Conservation (phyloP, 2,113 vertebrate species). For the Ornithorhynchus anatinus region DNA sequence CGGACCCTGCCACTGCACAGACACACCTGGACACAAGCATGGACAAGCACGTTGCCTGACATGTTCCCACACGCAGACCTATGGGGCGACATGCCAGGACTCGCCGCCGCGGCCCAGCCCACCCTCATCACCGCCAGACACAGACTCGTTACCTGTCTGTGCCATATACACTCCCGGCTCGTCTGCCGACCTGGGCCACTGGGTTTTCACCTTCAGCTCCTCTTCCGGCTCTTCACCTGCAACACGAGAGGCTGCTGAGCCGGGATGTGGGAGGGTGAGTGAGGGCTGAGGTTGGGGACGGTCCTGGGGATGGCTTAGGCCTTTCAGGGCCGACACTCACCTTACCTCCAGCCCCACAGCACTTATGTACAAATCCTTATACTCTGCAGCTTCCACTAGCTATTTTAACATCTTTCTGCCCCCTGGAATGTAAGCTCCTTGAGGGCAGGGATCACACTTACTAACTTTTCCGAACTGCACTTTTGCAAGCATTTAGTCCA, state of each 20-base stretch:
- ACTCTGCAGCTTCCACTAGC: too few species aligned
- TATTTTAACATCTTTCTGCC: too few species aligned
- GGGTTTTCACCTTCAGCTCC: conserved; percentile 95
- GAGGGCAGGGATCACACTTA: too few species aligned
- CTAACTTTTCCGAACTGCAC: too few species aligned
- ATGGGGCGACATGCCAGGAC: too few species aligned
- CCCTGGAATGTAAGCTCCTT: too few species aligned
- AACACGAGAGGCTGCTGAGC: conserved; percentile 47
- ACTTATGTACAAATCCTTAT: too few species aligned
- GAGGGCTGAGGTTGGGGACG: background rate
- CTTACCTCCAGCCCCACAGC: background rate
- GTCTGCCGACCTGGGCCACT: conserved; percentile 95
- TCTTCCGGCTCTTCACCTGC: conserved; percentile 87
- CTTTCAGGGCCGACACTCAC: background rate
- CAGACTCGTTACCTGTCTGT: conserved; percentile 86
- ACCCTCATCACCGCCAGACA: too few species aligned
- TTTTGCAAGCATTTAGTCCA: too few species aligned
- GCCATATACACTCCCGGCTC: conserved; percentile 97
- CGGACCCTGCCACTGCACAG: too few species aligned
- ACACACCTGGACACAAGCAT: conserved; percentile 45
- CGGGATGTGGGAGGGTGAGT: background rate
- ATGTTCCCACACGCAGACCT: too few species aligned
- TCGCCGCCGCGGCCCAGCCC: too few species aligned
- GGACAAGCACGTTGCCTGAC: conserved; percentile 48
- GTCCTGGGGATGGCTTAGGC: background rate